A percentile compares a stretch with the other conserved stretches of the same genome.
Evolutionary conservation across 92 coral and sea anemone genomes (phyloP).

Genomic region (Zoanthus sansibaricus): DNA sequence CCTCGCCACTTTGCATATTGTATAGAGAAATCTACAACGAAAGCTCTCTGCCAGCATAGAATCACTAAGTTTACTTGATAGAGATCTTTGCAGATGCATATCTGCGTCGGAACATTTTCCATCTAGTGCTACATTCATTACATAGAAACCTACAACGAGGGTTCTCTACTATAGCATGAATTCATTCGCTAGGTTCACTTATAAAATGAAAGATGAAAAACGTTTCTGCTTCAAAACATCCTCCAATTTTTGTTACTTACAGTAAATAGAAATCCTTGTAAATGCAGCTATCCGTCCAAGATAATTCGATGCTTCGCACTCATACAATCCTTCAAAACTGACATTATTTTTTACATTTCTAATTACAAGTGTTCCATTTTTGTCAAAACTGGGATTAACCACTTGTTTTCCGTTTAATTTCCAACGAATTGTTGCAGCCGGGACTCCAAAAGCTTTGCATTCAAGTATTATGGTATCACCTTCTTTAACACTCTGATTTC

Average conservation of each 20-base stretch:
- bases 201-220: neutral
- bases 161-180: too few species aligned
- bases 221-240: too few species aligned
- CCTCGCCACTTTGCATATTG: too few species aligned
- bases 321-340: constrained; percentile 8
- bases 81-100: too few species aligned
- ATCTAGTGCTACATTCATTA: too few species aligned
- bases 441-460: constrained; percentile 13
- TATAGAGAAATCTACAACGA: too few species aligned
- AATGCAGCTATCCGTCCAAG: neutral
- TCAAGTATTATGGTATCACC: neutral
- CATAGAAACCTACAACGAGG: too few species aligned
- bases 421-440: constrained; percentile 24
- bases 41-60: too few species aligned
- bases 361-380: constrained; percentile 14
- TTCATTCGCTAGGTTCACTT: too few species aligned
- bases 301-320: constrained; percentile 30
- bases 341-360: neutral
- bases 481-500: neutral
- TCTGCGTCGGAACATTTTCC: too few species aligned
- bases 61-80: too few species aligned
- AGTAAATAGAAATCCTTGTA: neutral
- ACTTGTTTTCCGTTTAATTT: neutral
- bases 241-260: neutral
- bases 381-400: neutral